Base-by-base conservation (phyloP, 2,888 invertebrate species). In the Catocala nupta region DNA sequence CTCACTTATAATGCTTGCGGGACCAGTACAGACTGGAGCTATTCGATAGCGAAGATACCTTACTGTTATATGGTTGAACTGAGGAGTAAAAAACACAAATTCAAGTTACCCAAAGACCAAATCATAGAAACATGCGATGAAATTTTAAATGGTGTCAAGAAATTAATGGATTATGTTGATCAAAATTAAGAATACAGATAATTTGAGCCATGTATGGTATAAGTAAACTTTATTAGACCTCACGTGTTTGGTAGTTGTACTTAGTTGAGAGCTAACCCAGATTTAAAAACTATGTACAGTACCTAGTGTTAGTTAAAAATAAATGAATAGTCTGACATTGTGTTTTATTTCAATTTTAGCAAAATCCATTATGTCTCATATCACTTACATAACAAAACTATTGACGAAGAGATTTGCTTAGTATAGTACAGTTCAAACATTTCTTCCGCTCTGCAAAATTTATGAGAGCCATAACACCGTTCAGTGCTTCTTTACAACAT, bases 1-100 rank as follows among this genome's bases (percentile, higher is more conserved):
- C 78, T 94, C 48, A 94, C 93, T 0, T 94, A 93, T 71, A 82
- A 77, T 50, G 93, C 93, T 0, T 93, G 92, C 47, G 93, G 93
- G 0, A 93, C 93, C 48, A 92, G 93, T 50, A 92, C 82, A 2
- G 93, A 94, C 62, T 94, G 93, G 93, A 92, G 93, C 55, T 93
- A 94, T 59, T 87, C 83, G 0, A 84, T 89, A 33, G 93, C 93
- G 0, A 90, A 91, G 51, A 92, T 94, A 63, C 94, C 93, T 0
- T 94, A 85, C 77, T 92, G 91, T 0, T 94, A 87, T 68, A 93
- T 94, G 92, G 78, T 94, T 11, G 94, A 94, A 63, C 79, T 94
- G 6, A 83, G 92, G 42, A 88, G 93, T 65, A 89, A 63, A 63
- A 91, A 85, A 63, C 60, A 91, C 69, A 89, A 78, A 67, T 94